Percentiles rank a stretch among this genome's conserved stretches.
These are phyloP conservation scores for Upupa epops DNA, from an alignment of 2,113 vertebrate genomes.

Conservation along the genomic window DNA sequence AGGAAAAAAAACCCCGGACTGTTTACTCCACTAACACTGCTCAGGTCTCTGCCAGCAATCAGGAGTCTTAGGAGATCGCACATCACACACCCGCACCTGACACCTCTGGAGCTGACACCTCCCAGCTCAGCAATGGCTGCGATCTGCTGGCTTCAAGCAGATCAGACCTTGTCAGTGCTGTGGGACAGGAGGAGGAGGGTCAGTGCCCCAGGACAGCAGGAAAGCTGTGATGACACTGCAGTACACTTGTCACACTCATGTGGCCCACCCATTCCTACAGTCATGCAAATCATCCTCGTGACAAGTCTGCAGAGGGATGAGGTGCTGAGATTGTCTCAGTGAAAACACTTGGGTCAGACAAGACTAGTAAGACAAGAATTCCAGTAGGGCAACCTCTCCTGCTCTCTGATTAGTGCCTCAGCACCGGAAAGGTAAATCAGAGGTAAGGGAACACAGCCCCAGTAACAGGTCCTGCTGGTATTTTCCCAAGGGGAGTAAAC, in stretches of 20 bases:
- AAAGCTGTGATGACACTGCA: background rate
- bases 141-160: background rate
- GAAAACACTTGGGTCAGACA: accelerated
- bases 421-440: background rate
- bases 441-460: background rate
- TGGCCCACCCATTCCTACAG: background rate
- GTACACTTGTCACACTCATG: background rate
- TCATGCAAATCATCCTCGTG: background rate
- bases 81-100: background rate
- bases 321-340: background rate
- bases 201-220: accelerated
- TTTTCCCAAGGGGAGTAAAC: background rate
- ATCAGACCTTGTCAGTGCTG: background rate
- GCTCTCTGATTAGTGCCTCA: background rate
- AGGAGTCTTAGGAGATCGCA: background rate
- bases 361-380: background rate
- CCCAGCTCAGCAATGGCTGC: background rate
- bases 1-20: background rate
- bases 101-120: background rate
- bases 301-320: background rate
- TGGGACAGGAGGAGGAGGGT: background rate
- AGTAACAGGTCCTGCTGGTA: background rate
- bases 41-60: background rate
- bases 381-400: background rate
- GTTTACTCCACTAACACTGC: background rate